These are phyloP conservation scores for Ennomos erosarius DNA, from an alignment of 2,888 invertebrate genomes.

Conservation along the genomic window DNA sequence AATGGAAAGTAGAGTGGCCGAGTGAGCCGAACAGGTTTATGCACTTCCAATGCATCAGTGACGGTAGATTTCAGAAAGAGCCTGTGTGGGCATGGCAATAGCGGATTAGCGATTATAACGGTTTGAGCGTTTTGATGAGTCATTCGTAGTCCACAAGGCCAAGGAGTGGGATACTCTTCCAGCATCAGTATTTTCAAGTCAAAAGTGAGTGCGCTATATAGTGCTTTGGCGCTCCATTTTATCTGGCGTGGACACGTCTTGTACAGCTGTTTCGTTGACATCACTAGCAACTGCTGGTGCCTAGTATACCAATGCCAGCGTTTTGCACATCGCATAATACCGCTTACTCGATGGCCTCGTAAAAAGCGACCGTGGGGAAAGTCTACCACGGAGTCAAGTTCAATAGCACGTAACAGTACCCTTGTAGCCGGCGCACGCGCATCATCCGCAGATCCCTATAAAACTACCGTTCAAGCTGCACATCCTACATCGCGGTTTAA, in stretches of 20 bases:
- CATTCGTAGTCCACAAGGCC: background rate
- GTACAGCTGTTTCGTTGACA: too few relatives aligned
- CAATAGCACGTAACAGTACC: slow-evolving; percentile 80
- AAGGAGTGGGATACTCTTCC: too few relatives aligned
- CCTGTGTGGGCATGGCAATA: slow-evolving; percentile 2
- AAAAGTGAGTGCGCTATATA: too few relatives aligned
- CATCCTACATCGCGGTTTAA: background rate
- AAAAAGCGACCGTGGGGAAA: slow-evolving; percentile 71
- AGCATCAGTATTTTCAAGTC: too few relatives aligned
- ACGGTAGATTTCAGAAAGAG: slow-evolving; percentile 8
- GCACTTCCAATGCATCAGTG: slow-evolving; percentile 21
- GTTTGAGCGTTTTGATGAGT: too few relatives aligned
- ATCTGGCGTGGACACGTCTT: too few relatives aligned
- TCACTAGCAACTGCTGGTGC: too few relatives aligned
- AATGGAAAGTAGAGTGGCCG: slow-evolving; percentile 23
- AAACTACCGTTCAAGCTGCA: slow-evolving; percentile 22
- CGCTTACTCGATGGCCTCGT: slow-evolving; percentile 57
- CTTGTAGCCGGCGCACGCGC: slow-evolving; percentile 51
- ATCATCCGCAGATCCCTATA: slow-evolving; percentile 43
- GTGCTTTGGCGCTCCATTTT: too few relatives aligned
- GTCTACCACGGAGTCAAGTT: slow-evolving; percentile 72
- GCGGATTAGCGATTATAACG: background rate
- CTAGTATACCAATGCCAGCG: too few relatives aligned
- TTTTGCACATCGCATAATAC: background rate
- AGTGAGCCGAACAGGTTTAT: slow-evolving; percentile 19